Evolutionary conservation across 2,797 vertebrate species (phyloP).

Genomic region (Psittacula derbiana): DNA sequence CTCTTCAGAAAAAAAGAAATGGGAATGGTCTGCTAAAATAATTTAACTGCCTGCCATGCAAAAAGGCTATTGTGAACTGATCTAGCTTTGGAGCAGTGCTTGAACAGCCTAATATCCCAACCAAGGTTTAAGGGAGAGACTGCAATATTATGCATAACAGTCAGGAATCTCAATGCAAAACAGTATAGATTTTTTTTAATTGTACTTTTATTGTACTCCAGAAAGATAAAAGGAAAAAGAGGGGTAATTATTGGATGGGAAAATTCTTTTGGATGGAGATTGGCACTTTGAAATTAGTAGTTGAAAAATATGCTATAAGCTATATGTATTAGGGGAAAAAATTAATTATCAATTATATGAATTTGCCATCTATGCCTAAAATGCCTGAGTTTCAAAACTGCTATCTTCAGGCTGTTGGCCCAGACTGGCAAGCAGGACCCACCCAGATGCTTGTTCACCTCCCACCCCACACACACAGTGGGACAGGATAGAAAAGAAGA

Average conservation of each 20-base stretch:
- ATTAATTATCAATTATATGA: rapidly evolving
- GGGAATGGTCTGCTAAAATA: not conserved
- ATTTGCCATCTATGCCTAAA: not conserved
- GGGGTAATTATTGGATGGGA: not conserved
- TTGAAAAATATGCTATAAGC: not conserved
- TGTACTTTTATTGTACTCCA: not conserved
- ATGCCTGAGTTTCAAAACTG: not conserved
- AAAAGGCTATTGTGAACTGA: not conserved
- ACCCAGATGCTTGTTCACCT: not conserved
- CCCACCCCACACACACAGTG: rapidly evolving
- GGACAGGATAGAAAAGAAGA: not conserved
- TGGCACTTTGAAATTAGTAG: not conserved
- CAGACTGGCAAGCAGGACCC: not conserved
- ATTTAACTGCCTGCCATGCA: not conserved
- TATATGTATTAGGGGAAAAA: not conserved
- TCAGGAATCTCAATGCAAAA: not conserved
- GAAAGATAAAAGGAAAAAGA: not conserved
- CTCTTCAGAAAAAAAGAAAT: not conserved
- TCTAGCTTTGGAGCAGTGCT: not conserved
- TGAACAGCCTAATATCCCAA: not conserved
- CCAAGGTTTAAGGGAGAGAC: not conserved
- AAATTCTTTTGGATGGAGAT: not conserved
- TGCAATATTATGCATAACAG: not conserved
- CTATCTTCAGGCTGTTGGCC: not conserved
- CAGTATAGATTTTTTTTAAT: not conserved